phyloP scores from a whole-genome alignment of 2,797 vertebrate species.

The Rhincodon typus region DNA sequence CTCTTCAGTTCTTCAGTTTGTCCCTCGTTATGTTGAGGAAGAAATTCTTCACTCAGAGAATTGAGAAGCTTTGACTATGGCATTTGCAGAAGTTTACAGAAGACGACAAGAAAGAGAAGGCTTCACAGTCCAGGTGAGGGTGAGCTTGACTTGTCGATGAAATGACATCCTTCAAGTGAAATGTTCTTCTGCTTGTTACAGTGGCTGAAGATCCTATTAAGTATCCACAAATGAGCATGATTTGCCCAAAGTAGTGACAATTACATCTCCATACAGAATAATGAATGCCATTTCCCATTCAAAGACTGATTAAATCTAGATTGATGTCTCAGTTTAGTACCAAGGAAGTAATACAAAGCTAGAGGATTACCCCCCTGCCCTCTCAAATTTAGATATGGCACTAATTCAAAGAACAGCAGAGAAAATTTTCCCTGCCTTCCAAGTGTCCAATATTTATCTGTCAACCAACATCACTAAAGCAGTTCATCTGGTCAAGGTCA shows the following conservation, averaged over 20 bases:
- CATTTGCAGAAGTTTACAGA: slow-evolving; percentile 68
- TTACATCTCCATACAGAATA: background rate
- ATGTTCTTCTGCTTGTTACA: background rate
- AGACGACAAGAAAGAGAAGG: slow-evolving; percentile 65
- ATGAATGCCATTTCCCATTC: background rate
- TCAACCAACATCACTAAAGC: background rate
- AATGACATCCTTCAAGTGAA: background rate
- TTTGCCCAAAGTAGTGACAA: background rate
- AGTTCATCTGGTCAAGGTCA: background rate
- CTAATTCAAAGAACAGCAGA: background rate
- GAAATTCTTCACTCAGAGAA: slow-evolving; percentile 78
- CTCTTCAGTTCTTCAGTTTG: slow-evolving; percentile 83
- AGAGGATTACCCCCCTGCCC: background rate
- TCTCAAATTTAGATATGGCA: background rate
- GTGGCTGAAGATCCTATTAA: background rate
- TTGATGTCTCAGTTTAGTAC: background rate
- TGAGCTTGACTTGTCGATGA: background rate
- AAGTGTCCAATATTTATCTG: background rate
- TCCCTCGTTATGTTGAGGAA: slow-evolving; percentile 76
- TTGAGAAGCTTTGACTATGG: slow-evolving; percentile 77
- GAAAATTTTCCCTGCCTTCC: background rate
- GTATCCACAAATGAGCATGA: background rate
- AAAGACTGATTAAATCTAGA: background rate
- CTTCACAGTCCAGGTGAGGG: slow-evolving; percentile 76
- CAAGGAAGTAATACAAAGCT: background rate